Evolutionary conservation across 2,797 vertebrate genomes (phyloP).

Genomic region (Lagodon rhomboides): DNA sequence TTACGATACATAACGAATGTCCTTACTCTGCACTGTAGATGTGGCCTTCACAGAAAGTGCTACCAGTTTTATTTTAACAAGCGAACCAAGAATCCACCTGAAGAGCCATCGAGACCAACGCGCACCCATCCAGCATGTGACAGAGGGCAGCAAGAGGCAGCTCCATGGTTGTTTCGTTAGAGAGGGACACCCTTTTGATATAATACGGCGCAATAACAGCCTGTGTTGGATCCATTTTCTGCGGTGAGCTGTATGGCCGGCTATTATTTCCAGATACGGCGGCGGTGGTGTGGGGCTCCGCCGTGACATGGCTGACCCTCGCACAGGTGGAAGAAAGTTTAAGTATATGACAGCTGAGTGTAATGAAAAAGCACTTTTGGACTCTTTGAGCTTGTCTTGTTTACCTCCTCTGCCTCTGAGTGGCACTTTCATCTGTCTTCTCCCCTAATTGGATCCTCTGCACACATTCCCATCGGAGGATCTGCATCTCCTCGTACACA

Average conservation of each 20-base stretch:
- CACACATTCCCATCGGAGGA: constrained; percentile 83
- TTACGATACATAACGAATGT: too few relatives aligned
- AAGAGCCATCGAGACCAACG: constrained; percentile 12
- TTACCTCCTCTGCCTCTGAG: constrained; percentile 86
- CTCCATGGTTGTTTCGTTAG: constrained; percentile 2
- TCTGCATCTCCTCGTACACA: constrained; percentile 78
- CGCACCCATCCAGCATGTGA: constrained; percentile 26
- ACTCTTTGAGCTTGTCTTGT: constrained; percentile 85
- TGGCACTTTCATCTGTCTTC: constrained; percentile 89
- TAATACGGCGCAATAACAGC: constrained; percentile 44
- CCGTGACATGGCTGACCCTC: constrained; percentile 71
- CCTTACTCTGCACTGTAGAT: too few relatives aligned
- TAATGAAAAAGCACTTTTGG: constrained; percentile 89
- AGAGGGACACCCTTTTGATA: constrained; percentile 37
- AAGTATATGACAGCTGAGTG: constrained; percentile 77
- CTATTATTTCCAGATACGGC: constrained; percentile 59
- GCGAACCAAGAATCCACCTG: constrained; percentile 21
- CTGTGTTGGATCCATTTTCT: constrained; percentile 67
- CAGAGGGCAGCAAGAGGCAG: constrained; percentile 20
- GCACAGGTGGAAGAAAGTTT: constrained; percentile 71
- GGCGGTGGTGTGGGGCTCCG: constrained; percentile 38
- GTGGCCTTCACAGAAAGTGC: too few relatives aligned
- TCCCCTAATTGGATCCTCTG: constrained; percentile 87
- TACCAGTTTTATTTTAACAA: not conserved
- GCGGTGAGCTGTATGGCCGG: constrained; percentile 38